Evolutionary conservation across 2,888 invertebrate species (phyloP), one percentile per base, ranked within the genome.

Genomic region (Polyommatus icarus): DNA sequence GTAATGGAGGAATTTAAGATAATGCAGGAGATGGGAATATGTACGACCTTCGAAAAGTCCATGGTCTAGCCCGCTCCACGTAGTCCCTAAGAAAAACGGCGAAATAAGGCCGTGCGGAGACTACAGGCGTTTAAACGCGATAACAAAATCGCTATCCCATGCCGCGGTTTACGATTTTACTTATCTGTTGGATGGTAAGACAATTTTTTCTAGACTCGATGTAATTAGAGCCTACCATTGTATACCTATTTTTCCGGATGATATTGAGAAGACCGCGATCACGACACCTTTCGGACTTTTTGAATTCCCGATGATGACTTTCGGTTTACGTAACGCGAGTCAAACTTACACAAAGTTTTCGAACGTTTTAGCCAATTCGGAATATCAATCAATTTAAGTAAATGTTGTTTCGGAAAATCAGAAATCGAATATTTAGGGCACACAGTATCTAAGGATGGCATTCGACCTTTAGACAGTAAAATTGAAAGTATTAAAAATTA

Each of bases 341-440:
- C 40, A 46, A 10, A 50, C 10, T 50, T 50, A 29, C 71, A 75
- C 3, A 71, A 46, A 15, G 72, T 79, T 29, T 78, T 79, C 36
- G 7, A 77, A 67, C 32, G 78, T n/a, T 67, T 79, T 4, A 59
- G n/a, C 8, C 24, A 77, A 3, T 78, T 54, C 46, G 78, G 78
- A 4, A 76, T 80, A 1, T 76, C 75, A n/a, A 79, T 80, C 4
- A 80, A 80, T 77, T 4, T 78, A 1, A n/a, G 57, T 59, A 79
- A 80, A 79, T 77, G 79, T 73, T 10, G 15, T 67, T 78, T 79
- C 18, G 77, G 78, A 67, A 7, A 71, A 54, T 15, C 8, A 36
- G n/a, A n/a, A 12, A 15, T 80, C 0, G 50, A 75, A n/a, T 80
- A 50, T 72, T 73, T 80, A 72, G 79, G 80, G 4, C 36, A 76